These are phyloP conservation scores for Phaedon cochleariae DNA, from an alignment of 2,888 invertebrate species.

Conservation along the genomic window DNA sequence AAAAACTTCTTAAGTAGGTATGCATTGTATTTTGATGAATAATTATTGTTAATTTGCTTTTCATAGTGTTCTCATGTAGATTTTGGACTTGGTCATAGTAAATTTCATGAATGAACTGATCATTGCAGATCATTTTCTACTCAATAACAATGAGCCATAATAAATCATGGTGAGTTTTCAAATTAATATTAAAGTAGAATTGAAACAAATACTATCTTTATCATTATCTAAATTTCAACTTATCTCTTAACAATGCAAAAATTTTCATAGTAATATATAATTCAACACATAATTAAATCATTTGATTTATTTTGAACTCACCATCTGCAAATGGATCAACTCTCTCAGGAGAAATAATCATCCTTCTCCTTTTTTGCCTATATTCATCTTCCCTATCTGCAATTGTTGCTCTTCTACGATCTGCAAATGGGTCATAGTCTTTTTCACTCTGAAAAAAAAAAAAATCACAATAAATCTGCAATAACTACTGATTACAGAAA, in stretches of 20 bases:
- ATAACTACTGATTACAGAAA: background rate
- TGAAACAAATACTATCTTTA: no score
- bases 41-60: no score
- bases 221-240: background rate
- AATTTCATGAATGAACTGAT: no score
- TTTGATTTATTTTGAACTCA: constrained; percentile 63
- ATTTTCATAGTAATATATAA: constrained; percentile 1
- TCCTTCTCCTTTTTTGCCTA: constrained; percentile 83
- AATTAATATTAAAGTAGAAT: no score
- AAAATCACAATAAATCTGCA: background rate
- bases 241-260: constrained; percentile 26
- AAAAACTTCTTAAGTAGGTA: no score
- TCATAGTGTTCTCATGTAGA: no score
- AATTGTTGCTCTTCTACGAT: constrained; percentile 89
- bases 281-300: background rate
- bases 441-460: constrained; percentile 76
- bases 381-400: constrained; percentile 98
- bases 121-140: no score
- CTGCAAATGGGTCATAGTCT: constrained; percentile 95
- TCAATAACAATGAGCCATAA: no score
- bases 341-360: constrained; percentile 97
- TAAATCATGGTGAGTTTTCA: background rate
- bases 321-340: constrained; percentile 98
- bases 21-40: no score
- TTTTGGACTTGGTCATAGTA: no score